Base-by-base conservation (phyloP, 2,797 vertebrate genomes). In the Enteromius thamalakanensis region DNA sequence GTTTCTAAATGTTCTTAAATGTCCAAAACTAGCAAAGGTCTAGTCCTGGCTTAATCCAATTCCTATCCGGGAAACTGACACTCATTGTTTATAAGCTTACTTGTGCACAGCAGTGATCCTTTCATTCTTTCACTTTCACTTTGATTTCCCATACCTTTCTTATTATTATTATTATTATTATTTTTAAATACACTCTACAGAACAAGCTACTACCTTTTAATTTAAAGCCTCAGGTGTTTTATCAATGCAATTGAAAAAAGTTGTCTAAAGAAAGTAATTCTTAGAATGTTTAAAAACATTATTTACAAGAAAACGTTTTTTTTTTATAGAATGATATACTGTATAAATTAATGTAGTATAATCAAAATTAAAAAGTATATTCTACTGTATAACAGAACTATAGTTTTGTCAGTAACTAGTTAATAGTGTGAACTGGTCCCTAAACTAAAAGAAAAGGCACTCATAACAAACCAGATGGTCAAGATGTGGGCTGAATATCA, bases 61-160 rank as follows among this genome's bases (percentile, higher is more conserved):
- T 3, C 34, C 34, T 34, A 34, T 34, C 34, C 34, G 34, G 34
- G 34, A 34, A 34, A 34, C 34, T 34, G 34, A 0, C 34, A 2
- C 34, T 34, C 34, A 37, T 37, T 26, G 26, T 74, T 32, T 42
- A 21, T 34, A 6, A 15, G 17, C 14, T 60, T 12, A 2, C 11
- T 4, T 21, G 32, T 29, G 64, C 23, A 51, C 10, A 34, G 70
- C 19, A 19, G 34, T 29, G 21, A 53, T 42, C 8, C 29, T 34
- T 72, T 51, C 26, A 11, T 49, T 72, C 26, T 81, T 71, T 72
- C 55, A 49, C 69, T 81, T 81, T 72, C 53, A 34, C 0, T 62
- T 34, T 47, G 79, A 72, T 45, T 62, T 55, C 53, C 37, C 37
- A 40, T 40, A 40, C 1, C 1, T 40, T 40, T 6, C 1, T 40